phyloP scores from a whole-genome alignment of 2,888 invertebrate species.

The Morpho helenor region DNA sequence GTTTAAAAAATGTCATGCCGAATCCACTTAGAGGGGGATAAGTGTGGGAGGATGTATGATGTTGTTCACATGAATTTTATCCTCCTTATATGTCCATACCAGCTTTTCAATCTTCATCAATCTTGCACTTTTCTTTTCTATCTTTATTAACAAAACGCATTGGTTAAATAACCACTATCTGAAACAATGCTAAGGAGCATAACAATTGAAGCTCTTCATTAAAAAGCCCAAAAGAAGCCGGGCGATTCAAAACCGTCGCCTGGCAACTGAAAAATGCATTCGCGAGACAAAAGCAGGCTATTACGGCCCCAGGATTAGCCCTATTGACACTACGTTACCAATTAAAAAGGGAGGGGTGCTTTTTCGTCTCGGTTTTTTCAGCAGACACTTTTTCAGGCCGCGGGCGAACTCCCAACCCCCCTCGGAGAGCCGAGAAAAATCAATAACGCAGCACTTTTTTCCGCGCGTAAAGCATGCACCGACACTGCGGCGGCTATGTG shows the following conservation, averaged over 20 bases:
- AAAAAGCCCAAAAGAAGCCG: constrained; percentile 32
- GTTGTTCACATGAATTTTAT: too few species aligned
- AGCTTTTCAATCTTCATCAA: too few species aligned
- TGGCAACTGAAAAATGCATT: constrained; percentile 74
- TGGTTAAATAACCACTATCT: background rate
- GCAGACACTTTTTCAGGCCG: constrained; percentile 79
- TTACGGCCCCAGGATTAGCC: constrained; percentile 74
- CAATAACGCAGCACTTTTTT: constrained; percentile 81
- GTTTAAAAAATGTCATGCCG: too few species aligned
- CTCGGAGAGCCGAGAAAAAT: constrained; percentile 77
- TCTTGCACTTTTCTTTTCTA: too few species aligned
- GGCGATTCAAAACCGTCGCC: constrained; percentile 41
- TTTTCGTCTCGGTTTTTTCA: constrained; percentile 79
- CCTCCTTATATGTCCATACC: too few species aligned
- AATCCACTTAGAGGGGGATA: too few species aligned
- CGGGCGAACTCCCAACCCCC: constrained; percentile 55
- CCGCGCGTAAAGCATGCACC: constrained; percentile 80
- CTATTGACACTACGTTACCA: constrained; percentile 80
- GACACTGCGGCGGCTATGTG: constrained; percentile 49
- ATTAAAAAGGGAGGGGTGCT: constrained; percentile 78
- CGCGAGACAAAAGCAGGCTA: constrained; percentile 72
- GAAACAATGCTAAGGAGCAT: constrained; percentile 21
- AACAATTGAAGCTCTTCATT: constrained; percentile 28
- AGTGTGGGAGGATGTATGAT: too few species aligned
- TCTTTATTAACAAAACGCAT: background rate